These are phyloP conservation scores for Gavia stellata DNA, from an alignment of 2,113 vertebrate species.

Conservation along the genomic window DNA sequence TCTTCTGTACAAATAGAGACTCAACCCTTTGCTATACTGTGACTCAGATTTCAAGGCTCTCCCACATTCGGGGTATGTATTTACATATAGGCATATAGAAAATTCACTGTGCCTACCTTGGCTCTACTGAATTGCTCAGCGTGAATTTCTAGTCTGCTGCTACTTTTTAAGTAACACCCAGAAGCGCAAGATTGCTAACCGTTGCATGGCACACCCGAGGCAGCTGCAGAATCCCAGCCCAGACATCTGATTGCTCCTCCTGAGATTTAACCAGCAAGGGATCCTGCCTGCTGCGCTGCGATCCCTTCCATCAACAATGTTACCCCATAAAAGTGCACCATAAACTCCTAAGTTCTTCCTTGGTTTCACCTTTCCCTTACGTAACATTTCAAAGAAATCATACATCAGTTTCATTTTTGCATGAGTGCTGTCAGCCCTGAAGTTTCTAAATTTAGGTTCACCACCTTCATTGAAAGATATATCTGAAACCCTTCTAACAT, in stretches of 20 bases:
- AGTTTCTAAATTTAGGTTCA: not conserved
- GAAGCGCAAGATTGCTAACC: not conserved
- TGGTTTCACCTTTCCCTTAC: not conserved
- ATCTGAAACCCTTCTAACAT: not conserved
- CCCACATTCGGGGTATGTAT: not conserved
- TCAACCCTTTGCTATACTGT: not conserved
- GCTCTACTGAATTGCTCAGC: not conserved
- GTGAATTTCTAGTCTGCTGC: not conserved
- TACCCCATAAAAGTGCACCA: not conserved
- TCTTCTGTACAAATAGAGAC: not conserved
- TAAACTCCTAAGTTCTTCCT: not conserved
- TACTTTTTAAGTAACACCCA: not conserved
- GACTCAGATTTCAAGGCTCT: not conserved
- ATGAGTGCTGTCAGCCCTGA: not conserved
- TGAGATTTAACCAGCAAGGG: not conserved
- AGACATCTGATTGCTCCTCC: not conserved
- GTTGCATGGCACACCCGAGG: accelerated
- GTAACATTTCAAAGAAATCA: not conserved
- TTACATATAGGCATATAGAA: not conserved
- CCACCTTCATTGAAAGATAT: not conserved
- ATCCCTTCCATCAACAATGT: not conserved
- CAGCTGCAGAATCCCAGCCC: not conserved
- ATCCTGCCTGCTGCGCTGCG: not conserved
- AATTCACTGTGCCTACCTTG: not conserved
- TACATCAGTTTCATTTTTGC: not conserved